Conservation (phyloP, 2,888 invertebrate species). For the Phasia obesa region DNA sequence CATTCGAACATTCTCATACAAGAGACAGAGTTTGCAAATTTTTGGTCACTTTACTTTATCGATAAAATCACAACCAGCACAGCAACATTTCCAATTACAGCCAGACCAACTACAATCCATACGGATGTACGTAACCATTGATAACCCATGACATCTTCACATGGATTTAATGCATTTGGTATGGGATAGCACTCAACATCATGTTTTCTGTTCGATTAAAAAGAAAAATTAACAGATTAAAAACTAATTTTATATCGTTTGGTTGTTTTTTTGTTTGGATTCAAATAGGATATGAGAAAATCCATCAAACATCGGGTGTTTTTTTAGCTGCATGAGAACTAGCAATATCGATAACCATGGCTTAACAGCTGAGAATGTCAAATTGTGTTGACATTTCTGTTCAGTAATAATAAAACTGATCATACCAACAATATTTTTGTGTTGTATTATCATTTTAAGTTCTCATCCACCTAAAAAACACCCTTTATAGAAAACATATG, state of each 20-base stretch:
- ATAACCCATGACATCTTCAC: constrained; percentile 95
- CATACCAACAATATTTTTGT: no score
- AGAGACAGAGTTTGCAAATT: not conserved
- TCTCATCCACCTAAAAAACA: no score
- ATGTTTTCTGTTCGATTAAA: constrained; percentile 79
- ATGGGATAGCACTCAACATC: constrained; percentile 87
- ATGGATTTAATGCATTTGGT: constrained; percentile 92
- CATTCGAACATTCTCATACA: not conserved
- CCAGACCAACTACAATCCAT: constrained; percentile 92
- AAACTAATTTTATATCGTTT: not conserved
- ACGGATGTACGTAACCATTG: constrained; percentile 90
- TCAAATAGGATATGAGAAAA: not conserved
- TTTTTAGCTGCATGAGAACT: no score
- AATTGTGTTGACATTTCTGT: no score
- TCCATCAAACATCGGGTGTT: no score
- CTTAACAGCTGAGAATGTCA: no score
- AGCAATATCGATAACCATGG: no score
- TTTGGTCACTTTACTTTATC: constrained; percentile 81
- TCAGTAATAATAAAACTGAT: no score
- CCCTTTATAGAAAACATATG: no score
- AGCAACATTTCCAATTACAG: constrained; percentile 91
- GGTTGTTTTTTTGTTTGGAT: not conserved
- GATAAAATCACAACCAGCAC: constrained; percentile 90
- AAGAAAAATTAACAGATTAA: not conserved
- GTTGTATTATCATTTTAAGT: no score